Percentiles rank a stretch among this genome's conserved stretches.
These are phyloP conservation scores for Vannuccia rotundouncinata DNA, from an alignment of 2,888 invertebrate genomes.

Conservation along the genomic window DNA sequence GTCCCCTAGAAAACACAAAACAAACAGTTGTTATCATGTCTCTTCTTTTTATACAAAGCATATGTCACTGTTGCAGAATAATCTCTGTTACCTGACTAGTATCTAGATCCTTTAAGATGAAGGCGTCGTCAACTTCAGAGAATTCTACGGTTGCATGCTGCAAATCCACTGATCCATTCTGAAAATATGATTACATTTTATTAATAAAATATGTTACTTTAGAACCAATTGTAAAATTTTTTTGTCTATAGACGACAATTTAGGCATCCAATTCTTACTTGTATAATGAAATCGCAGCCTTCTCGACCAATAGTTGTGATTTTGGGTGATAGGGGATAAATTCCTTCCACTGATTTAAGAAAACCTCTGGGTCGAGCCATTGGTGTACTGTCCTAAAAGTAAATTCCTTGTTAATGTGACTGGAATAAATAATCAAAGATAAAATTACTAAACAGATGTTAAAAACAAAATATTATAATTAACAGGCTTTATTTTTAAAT, in stretches of 20 bases:
- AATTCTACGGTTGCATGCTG: conserved; percentile 56
- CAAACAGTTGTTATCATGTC: neutral
- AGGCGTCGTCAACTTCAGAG: conserved; percentile 52
- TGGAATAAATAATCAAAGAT: no score
- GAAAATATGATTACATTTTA: conserved; percentile 37
- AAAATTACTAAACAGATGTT: no score
- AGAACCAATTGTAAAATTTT: neutral
- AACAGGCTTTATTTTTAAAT: no score
- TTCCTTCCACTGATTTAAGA: conserved; percentile 49
- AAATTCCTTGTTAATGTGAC: no score
- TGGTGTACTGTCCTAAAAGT: neutral
- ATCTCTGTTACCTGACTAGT: conserved; percentile 42
- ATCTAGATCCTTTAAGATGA: conserved; percentile 55
- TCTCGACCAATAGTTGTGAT: conserved; percentile 55
- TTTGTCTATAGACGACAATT: neutral
- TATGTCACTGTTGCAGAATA: neutral
- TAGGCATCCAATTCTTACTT: conserved; percentile 45
- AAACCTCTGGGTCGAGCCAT: conserved; percentile 47
- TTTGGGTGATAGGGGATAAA: conserved; percentile 51
- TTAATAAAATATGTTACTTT: conserved; percentile 25
- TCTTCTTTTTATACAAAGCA: no score
- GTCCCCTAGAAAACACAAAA: conserved; percentile 46
- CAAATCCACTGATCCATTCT: conserved; percentile 50
- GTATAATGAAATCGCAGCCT: conserved; percentile 54
- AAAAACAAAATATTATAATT: no score